Conservation (phyloP, 2,113 vertebrate genomes). For the Mesoclemmys tuberculata region DNA sequence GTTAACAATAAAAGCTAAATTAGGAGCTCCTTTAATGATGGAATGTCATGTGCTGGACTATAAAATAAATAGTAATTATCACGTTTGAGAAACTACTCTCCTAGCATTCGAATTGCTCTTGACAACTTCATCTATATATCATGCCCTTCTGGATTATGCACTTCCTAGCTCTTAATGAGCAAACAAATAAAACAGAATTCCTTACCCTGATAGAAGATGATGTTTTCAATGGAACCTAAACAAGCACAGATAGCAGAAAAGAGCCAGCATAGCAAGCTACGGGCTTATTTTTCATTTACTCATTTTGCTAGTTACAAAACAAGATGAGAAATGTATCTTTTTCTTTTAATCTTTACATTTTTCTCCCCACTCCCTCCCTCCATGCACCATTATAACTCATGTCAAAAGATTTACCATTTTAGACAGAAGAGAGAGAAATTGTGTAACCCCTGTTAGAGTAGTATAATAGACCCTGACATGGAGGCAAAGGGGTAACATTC, state of each 20-base stretch:
- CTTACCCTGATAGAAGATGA: conserved; percentile 62
- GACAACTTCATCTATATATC: conserved; percentile 71
- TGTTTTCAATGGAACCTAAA: conserved; percentile 58
- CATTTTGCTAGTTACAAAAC: conserved; percentile 1
- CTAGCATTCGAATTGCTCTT: conserved; percentile 63
- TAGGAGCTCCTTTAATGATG: conserved; percentile 75
- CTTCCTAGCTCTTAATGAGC: conserved; percentile 65
- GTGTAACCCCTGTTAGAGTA: neutral
- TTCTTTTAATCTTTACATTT: neutral
- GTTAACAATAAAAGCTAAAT: conserved; percentile 80
- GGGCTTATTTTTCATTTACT: conserved; percentile 10
- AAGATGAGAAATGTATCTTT: neutral
- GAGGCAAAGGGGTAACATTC: neutral
- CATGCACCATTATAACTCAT: neutral
- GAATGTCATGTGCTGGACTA: conserved; percentile 72
- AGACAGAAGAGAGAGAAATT: neutral
- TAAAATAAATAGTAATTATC: conserved; percentile 84
- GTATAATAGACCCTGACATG: neutral
- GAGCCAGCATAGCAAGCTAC: neutral
- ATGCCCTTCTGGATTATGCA: conserved; percentile 55
- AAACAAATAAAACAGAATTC: conserved; percentile 63
- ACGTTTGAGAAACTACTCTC: conserved; percentile 73
- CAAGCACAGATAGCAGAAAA: conserved; percentile 36
- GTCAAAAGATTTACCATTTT: neutral
- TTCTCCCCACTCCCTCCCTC: neutral